A percentile compares a stretch with the other conserved stretches of the same genome.
These are phyloP conservation scores for Sphenopsis melanotis DNA, from an alignment of 2,797 vertebrate species.

Conservation along the genomic window DNA sequence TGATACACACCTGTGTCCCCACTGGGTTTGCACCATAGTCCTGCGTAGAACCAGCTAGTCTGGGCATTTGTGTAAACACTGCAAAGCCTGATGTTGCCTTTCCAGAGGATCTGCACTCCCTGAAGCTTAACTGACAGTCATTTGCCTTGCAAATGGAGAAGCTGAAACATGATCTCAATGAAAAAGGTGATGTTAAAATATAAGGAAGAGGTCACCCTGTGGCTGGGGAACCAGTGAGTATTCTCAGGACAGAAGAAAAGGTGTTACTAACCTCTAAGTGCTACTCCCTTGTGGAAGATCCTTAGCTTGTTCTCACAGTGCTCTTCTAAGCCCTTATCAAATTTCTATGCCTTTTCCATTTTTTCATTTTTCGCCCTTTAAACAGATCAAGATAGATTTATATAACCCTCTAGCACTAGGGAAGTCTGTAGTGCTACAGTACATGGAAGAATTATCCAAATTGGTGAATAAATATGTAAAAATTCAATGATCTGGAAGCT, in stretches of 20 bases:
- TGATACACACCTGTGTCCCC: neutral
- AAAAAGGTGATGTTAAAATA: neutral
- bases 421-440: neutral
- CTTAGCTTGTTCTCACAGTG: neutral
- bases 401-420: neutral
- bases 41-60: neutral
- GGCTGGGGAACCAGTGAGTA: neutral
- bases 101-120: neutral
- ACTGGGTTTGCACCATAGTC: neutral
- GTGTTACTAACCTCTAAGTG: neutral
- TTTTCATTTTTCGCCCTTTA: neutral
- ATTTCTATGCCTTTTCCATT: neutral
- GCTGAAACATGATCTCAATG: neutral
- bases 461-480: constrained; percentile 31
- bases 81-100: neutral
- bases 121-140: neutral
- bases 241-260: neutral
- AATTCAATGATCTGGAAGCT: constrained; percentile 43
- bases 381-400: neutral
- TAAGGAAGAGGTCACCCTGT: neutral
- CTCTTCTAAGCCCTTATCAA: neutral
- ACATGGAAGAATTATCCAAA: neutral
- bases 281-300: neutral
- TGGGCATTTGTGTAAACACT: neutral
- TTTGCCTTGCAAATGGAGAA: neutral